Evolutionary conservation across 2,113 vertebrate species (phyloP).

Genomic region (Toxotes chatareus): DNA sequence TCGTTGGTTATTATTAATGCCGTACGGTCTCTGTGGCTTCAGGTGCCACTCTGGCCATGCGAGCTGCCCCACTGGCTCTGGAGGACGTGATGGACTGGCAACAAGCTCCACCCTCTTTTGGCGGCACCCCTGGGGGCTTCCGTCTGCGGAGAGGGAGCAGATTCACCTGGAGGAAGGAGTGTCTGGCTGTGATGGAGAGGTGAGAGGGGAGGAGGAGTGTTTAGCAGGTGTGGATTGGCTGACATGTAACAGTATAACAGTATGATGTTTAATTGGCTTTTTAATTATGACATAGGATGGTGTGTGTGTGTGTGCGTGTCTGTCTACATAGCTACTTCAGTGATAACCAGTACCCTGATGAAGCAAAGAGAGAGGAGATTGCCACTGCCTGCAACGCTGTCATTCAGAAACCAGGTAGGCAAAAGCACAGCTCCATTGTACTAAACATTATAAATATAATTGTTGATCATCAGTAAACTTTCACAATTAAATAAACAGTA

Average conservation of each 20-base stretch:
- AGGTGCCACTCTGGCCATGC: slow-evolving; percentile 98
- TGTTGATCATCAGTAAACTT: not conserved
- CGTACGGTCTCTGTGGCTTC: slow-evolving; percentile 18
- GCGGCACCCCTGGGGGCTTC: slow-evolving; percentile 92
- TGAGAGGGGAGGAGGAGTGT: slow-evolving; percentile 67
- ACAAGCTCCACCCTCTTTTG: slow-evolving; percentile 92
- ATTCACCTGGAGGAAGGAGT: slow-evolving; percentile 99
- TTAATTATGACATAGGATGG: not conserved
- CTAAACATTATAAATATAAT: not conserved
- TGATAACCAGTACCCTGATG: slow-evolving; percentile 98
- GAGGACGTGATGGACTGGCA: slow-evolving; percentile 96
- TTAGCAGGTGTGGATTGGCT: not conserved
- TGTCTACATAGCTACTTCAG: slow-evolving; percentile 91
- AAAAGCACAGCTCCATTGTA: not conserved
- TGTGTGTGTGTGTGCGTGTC: slow-evolving; percentile 7
- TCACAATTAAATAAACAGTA: not conserved
- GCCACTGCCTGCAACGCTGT: slow-evolving; percentile 98
- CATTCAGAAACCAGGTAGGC: slow-evolving; percentile 96
- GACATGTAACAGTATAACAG: not conserved
- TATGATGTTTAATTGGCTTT: not conserved
- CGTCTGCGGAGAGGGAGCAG: slow-evolving; percentile 94
- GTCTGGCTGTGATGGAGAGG: slow-evolving; percentile 99
- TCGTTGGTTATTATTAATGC: not conserved
- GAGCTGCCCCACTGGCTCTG: slow-evolving; percentile 91
- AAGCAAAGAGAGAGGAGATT: slow-evolving; percentile 98